Base-by-base conservation (phyloP, 30 jellyfish, hydroid and myxozoan species). In the Aurelia sp. region DNA sequence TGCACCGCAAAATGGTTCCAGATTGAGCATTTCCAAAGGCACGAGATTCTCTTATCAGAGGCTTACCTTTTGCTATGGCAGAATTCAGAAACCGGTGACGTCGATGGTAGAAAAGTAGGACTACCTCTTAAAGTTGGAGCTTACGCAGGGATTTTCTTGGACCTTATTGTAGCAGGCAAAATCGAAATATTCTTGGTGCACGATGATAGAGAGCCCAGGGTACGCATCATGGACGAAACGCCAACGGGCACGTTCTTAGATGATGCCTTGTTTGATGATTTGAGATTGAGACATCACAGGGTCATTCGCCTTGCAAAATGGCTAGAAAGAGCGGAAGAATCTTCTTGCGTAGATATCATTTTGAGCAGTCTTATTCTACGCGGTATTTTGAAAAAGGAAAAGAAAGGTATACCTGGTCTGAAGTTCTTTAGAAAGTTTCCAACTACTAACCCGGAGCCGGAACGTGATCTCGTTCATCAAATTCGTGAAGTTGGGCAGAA, bases 61-160 rank as follows among this genome's bases (percentile, higher is more conserved):
- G 99, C 99, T 3, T 95, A 86, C 61, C 85, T 97, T 27, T 91
- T 95, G 66, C 77, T 95, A 20, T 95, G 99, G 99, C 99, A 95
- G 67, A 90, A 95, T 69, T 95, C 99, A 6, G 98, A 79, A 60
- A 95, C 99, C 10, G 99, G 99, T 11, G 92, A 95, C 48, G 93
- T 95, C 35, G 98, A 95, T 71, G 99, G 99, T 11, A 44, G 99
- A 33, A 85, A 82, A 62, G 89, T 89, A 19, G 99, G 99, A 15
- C 79, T 95, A 22, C 99, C 97, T 47, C 86, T 95, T 21, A 95
- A 95, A 62, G 95, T 95, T 10, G 97, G 99, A 9, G 97, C 96
- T 4, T 95, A 61, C 71, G 99, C 99, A n/a, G 98, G 98, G 13
- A 66, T 90, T 23, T 95, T 95, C 74, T 80, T 95, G 57, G 99